Base-by-base conservation (phyloP, 2,113 vertebrate species). In the Dermatemys mawii region DNA sequence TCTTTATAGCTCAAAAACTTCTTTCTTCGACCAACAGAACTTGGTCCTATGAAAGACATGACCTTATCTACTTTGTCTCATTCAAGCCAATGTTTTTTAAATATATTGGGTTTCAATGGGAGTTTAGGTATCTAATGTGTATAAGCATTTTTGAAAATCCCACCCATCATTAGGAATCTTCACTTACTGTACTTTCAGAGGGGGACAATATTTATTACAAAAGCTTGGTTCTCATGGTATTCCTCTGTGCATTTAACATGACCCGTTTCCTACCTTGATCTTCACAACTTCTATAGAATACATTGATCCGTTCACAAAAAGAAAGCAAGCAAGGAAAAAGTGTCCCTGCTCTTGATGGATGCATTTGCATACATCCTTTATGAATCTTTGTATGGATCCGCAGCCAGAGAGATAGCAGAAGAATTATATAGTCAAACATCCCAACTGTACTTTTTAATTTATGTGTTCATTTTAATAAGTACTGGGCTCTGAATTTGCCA, bases 401-500 rank as follows among this genome's bases (percentile, higher is more conserved):
- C 88, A 76, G 63, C 85, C 7, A 89, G 87, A 92, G 79, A 95
- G 95, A 96, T 81, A 95, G 35, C 1, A 76, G 12, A 38, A 88
- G 91, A 94, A 81, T 78, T 92, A 93, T 27, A 88, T 6, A 44
- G n/a, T 9, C 26, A 78, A 1, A 95, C 86, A 90, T 86, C 53
- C 79, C 26, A 11, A 96, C 75, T 67, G 3, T 2, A 78, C 49
- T 81, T 86, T 92, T 49, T 24, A 92, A 95, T 78, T 70, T 6
- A 49, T 11, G 5, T 48, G 6, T 76, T 95, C 93, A 38, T 84
- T 94, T 91, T 55, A 5, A 6, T 94, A 96, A 95, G 50, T 9
- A 83, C 11, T 81, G 89, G 35, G 19, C 8, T 93, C 5, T 93
- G 90, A 96, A 97, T 91, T 92, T 93, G 92, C 44, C 90, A 96